Evolutionary conservation across 2,888 invertebrate genomes (phyloP), one percentile per base, ranked within the genome.

Genomic region (Drosophila yooni): DNA sequence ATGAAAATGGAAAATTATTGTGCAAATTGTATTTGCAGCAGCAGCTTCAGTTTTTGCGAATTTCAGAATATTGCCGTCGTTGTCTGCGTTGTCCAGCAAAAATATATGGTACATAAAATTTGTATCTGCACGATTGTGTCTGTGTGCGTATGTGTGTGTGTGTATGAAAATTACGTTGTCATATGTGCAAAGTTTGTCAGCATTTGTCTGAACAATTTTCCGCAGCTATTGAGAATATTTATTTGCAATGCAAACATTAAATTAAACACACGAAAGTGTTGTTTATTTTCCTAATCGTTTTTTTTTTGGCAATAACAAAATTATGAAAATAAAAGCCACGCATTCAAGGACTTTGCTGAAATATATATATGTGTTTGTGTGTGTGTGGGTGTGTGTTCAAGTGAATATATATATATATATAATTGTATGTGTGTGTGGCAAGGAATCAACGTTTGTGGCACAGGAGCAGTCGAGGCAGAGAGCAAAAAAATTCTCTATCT

Each of bases 401-500:
- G 33, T 48, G 48, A 27, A 54, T 60, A 25, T 25, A 46, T 46
- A 46, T 46, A 46, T 15, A 36, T 15, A 36, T 36, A 36, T 36
- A 1, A 21, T 21, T 43, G n/a, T 21, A 33, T 33, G 21, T 21
- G 21, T 69, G 64, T 69, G 70, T 57, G 73, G 74, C 79, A 81
- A 84, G 82, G 86, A 86, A 81, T 76, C 68, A 81, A 68, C 64
- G 57, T 51, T 68, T 56, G 51, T 60, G 65, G 74, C 74, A 71
- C 61, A 82, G 82, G 69, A 84, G 75, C 62, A 80, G 82, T 51
- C 80, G 82, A 76, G 74, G 76, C 71, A 85, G 78, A 72, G 57
- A 75, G 70, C 76, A 80, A 78, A 69, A 91, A 91, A 91, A 88
- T 89, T 91, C 91, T 91, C 92, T 91, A 91, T 91, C 92, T 91